Evolutionary conservation across 2,797 vertebrate genomes (phyloP).

Genomic region (Loris lydekkerianus): DNA sequence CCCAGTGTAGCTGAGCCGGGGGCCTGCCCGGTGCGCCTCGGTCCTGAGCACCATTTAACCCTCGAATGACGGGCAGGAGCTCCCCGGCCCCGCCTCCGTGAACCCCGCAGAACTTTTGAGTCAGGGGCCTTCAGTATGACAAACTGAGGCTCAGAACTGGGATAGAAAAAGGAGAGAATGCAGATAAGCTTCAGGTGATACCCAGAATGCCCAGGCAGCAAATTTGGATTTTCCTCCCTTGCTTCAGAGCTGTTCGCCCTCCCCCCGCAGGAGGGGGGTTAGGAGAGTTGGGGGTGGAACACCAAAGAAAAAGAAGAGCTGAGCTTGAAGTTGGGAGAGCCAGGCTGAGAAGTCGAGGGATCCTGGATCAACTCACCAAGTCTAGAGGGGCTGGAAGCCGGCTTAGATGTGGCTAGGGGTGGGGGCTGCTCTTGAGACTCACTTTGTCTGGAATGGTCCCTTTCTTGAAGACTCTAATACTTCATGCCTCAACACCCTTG

Average conservation of each 20-base stretch:
- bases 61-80: not conserved
- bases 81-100: no score
- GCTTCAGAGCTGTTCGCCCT: not conserved
- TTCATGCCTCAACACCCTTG: not conserved
- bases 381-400: not conserved
- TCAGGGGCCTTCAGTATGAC: not conserved
- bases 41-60: slow-evolving; percentile 53
- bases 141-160: not conserved
- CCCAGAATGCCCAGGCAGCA: no score
- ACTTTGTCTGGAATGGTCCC: not conserved
- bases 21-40: not conserved
- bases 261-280: not conserved
- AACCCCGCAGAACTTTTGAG: not conserved
- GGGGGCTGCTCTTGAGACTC: not conserved
- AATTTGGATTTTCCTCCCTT: not conserved
- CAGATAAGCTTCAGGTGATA: not conserved
- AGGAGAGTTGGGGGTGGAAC: not conserved
- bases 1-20: not conserved
- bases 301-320: not conserved
- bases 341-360: not conserved
- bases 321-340: not conserved
- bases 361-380: not conserved
- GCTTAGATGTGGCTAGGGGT: not conserved
- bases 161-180: not conserved
- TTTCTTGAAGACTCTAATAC: not conserved